phyloP scores from a whole-genome alignment of 2,888 invertebrate genomes.

The Agrochola lychnidis region DNA sequence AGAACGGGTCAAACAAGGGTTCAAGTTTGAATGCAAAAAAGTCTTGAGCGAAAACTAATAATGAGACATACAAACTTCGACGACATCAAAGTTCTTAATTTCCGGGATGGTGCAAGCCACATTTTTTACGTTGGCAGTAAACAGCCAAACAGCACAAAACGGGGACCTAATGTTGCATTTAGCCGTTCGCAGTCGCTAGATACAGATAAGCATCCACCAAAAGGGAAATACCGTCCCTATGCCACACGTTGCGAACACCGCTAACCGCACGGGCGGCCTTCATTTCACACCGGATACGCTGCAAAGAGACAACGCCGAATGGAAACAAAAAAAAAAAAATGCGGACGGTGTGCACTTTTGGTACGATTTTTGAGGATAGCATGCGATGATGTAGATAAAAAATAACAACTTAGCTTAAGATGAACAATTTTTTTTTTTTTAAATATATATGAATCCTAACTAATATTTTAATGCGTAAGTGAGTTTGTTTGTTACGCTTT shows the following conservation, averaged over 20 bases:
- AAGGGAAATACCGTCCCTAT: slow-evolving; percentile 15
- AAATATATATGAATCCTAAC: neutral
- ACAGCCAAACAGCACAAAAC: neutral
- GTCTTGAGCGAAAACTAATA: neutral
- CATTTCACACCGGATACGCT: slow-evolving; percentile 32
- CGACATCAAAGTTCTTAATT: neutral
- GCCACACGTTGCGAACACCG: neutral
- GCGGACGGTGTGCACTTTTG: neutral
- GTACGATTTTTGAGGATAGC: no score
- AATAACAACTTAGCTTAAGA: no score
- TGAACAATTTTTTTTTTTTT: neutral
- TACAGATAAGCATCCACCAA: neutral
- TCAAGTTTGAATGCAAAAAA: neutral
- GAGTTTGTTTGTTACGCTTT: no score
- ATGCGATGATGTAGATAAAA: neutral
- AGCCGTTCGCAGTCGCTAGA: neutral
- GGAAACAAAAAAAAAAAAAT: slow-evolving; percentile 13
- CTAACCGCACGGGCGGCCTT: slow-evolving; percentile 27
- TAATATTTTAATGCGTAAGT: no score
- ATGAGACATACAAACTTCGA: neutral
- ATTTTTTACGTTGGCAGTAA: neutral
- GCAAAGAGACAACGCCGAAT: slow-evolving; percentile 21
- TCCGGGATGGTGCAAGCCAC: neutral
- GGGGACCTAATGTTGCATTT: slow-evolving; percentile 5
- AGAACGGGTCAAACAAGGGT: neutral